Evolutionary conservation across 1,140 invertebrate species (phyloP).

Genomic region (Schmidtea mediterranea): DNA sequence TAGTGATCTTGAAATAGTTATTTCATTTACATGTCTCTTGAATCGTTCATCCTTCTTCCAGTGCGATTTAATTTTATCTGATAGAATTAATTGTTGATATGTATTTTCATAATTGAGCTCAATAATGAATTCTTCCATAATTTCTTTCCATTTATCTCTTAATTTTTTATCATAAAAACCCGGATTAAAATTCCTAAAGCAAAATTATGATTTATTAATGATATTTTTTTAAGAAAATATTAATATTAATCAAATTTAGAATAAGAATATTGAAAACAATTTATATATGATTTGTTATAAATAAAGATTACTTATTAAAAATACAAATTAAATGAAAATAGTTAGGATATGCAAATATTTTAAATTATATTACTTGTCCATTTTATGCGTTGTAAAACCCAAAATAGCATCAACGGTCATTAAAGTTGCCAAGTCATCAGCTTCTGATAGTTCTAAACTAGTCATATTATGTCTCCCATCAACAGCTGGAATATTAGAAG

Average conservation of each 20-base stretch:
- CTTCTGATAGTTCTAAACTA: constrained; percentile 1
- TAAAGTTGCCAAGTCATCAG: constrained; percentile 1
- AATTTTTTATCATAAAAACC: background rate
- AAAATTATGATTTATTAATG: too few relatives aligned
- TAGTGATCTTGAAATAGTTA: background rate
- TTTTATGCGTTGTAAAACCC: constrained; percentile 5
- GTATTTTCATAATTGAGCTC: constrained; percentile 1
- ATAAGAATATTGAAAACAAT: too few relatives aligned
- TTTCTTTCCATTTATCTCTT: background rate
- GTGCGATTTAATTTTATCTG: background rate
- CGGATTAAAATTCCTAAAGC: too few relatives aligned
- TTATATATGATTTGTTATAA: too few relatives aligned
- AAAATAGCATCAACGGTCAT: constrained; percentile 5
- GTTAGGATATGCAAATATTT: too few relatives aligned
- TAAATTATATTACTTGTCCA: background rate
- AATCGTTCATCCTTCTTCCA: constrained; percentile 2
- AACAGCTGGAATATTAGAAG: background rate
- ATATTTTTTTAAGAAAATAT: too few relatives aligned
- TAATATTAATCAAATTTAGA: too few relatives aligned
- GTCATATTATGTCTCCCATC: background rate
- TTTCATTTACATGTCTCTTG: background rate
- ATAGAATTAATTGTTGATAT: background rate
- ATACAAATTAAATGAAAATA: too few relatives aligned
- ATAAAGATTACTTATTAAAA: too few relatives aligned
- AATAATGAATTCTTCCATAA: background rate